Evolutionary conservation across 2,797 vertebrate genomes (phyloP).

Genomic region (Sarcophilus harrisii): DNA sequence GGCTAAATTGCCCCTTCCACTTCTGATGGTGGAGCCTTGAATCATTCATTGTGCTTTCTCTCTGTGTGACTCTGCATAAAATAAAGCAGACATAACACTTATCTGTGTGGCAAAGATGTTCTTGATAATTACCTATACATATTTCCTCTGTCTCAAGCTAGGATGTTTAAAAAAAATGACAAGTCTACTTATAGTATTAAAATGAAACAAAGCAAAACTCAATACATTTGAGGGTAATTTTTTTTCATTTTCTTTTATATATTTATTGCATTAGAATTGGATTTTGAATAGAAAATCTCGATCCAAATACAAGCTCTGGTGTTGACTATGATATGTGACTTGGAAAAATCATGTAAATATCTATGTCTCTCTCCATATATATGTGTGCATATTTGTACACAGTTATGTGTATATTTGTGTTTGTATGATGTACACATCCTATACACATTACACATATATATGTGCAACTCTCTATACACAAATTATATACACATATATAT

Average conservation of each 20-base stretch:
- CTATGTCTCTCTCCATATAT: background rate
- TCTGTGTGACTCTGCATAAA: background rate
- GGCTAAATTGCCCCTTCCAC: background rate
- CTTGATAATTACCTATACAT: background rate
- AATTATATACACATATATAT: background rate
- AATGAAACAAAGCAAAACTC: background rate
- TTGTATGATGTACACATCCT: accelerated
- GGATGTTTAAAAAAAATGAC: background rate
- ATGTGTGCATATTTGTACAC: background rate
- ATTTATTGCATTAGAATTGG: background rate
- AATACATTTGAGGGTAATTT: background rate
- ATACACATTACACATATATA: no score
- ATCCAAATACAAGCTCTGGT: background rate
- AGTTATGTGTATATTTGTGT: no score
- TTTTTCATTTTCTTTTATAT: background rate
- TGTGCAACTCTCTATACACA: no score
- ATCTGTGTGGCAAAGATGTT: background rate
- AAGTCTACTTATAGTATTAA: background rate
- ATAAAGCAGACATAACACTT: background rate
- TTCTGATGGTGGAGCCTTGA: background rate
- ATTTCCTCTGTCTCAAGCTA: background rate
- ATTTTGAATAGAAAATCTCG: background rate
- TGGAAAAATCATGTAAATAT: background rate
- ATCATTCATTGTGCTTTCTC: background rate
- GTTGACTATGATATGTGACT: background rate